phyloP scores from a whole-genome alignment of 2,113 vertebrate species.

The Proteles cristata region DNA sequence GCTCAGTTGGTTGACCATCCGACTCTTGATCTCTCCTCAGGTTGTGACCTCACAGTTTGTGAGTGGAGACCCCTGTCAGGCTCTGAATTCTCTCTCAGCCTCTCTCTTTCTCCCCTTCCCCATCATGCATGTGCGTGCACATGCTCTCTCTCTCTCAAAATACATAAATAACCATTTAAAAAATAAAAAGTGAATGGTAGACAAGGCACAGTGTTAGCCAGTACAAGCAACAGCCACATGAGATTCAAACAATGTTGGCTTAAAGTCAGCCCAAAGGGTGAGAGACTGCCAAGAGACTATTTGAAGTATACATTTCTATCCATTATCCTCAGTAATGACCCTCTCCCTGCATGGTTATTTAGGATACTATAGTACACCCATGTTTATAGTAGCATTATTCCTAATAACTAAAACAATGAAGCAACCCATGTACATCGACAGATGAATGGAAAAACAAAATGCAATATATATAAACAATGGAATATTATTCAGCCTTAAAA shows the following conservation, averaged over 20 bases:
- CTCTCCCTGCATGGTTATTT: not conserved
- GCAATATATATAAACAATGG: not conserved
- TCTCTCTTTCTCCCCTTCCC: too few relatives aligned
- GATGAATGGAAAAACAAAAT: not conserved
- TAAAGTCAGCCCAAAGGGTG: not conserved
- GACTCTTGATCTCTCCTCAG: too few relatives aligned
- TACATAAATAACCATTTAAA: too few relatives aligned
- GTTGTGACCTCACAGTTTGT: too few relatives aligned
- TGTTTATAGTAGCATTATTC: not conserved
- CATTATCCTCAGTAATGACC: not conserved
- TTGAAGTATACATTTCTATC: not conserved
- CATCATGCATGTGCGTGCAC: too few relatives aligned
- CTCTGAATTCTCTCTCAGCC: too few relatives aligned
- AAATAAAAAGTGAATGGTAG: not conserved
- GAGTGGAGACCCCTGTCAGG: too few relatives aligned
- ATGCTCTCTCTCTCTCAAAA: too few relatives aligned
- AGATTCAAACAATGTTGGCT: not conserved
- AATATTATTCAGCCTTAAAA: not conserved
- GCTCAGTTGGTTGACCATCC: too few relatives aligned
- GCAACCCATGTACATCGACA: not conserved
- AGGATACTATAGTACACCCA: not conserved
- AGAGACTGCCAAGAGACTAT: not conserved
- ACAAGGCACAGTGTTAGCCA: not conserved
- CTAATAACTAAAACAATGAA: not conserved
- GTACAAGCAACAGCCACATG: not conserved